Conservation (phyloP, 2,797 vertebrate species). For the Aldrovandia affinis region DNA sequence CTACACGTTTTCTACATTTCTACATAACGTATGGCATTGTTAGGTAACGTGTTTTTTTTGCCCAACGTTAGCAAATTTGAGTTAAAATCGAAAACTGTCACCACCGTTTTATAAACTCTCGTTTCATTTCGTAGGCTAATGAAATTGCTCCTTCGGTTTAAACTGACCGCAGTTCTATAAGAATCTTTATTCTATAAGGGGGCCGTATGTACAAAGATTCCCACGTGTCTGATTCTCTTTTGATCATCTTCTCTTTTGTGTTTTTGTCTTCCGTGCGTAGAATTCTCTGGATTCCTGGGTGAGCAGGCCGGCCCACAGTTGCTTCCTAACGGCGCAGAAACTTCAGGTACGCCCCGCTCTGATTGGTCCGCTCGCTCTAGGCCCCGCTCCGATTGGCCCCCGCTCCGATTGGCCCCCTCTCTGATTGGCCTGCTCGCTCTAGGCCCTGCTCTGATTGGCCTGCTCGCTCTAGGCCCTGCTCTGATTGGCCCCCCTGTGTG, state of each 20-base stretch:
- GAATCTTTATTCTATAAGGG: background rate
- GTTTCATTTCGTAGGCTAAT: too few relatives aligned
- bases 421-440: conserved; percentile 50
- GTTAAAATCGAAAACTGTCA: too few relatives aligned
- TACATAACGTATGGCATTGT: too few relatives aligned
- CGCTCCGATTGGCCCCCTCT: background rate
- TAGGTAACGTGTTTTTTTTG: too few relatives aligned
- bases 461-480: background rate
- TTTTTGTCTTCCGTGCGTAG: conserved; percentile 58
- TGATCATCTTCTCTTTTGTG: background rate
- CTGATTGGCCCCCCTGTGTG: background rate
- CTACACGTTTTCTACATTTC: too few relatives aligned
- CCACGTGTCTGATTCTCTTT: too few relatives aligned
- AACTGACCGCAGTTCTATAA: too few relatives aligned
- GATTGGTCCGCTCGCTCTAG: background rate
- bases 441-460: conserved; percentile 4
- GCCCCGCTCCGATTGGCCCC: background rate
- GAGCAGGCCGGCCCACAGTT: conserved; percentile 85
- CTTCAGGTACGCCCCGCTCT: conserved; percentile 79
- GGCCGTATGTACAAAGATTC: too few relatives aligned
- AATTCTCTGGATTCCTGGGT: conserved; percentile 84
- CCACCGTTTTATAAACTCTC: too few relatives aligned
- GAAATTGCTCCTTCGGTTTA: too few relatives aligned
- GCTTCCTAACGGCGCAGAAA: conserved; percentile 93
- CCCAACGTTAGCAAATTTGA: too few relatives aligned